These are phyloP conservation scores for Gastrophryne carolinensis DNA, from an alignment of 2,797 vertebrate genomes.

Conservation along the genomic window DNA sequence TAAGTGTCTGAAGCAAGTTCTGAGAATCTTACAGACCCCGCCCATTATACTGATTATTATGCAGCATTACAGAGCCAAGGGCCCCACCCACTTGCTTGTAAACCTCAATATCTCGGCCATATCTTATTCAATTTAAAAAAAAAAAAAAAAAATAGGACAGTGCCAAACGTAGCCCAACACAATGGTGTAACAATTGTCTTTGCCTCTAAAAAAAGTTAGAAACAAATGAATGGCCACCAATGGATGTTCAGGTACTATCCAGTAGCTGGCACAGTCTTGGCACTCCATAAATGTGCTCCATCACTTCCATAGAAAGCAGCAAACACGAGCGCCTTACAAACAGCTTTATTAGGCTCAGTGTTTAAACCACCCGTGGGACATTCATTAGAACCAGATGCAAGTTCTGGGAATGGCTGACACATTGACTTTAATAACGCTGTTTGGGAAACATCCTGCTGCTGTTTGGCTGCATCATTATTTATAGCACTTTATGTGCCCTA, in stretches of 20 bases:
- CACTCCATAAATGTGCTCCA: conserved; percentile 35
- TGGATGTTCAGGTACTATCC: conserved; percentile 8
- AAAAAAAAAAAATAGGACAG: too few species aligned
- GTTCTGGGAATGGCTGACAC: conserved; percentile 49
- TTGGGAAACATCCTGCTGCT: conserved; percentile 47
- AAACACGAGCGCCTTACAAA: conserved; percentile 33
- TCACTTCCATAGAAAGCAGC: conserved; percentile 32
- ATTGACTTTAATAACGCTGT: conserved; percentile 49
- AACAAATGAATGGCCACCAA: conserved; percentile 7
- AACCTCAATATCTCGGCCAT: too few species aligned
- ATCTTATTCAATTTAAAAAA: too few species aligned
- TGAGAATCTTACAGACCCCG: too few species aligned
- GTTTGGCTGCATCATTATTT: conserved; percentile 44
- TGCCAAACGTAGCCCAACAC: too few species aligned
- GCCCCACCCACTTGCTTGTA: too few species aligned
- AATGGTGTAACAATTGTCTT: too few species aligned
- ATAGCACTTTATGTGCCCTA: conserved; percentile 43
- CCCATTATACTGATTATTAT: too few species aligned
- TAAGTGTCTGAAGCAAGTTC: too few species aligned
- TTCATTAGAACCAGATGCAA: conserved; percentile 52
- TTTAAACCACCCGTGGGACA: conserved; percentile 47
- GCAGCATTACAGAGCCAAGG: too few species aligned
- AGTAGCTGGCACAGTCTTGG: conserved; percentile 3
- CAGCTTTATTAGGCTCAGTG: conserved; percentile 49
- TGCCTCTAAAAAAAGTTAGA: too few species aligned